A percentile compares a stretch with the other conserved stretches of the same genome.
Conservation (phyloP, 2,888 invertebrate species). For the Hypomecis atomaria region DNA sequence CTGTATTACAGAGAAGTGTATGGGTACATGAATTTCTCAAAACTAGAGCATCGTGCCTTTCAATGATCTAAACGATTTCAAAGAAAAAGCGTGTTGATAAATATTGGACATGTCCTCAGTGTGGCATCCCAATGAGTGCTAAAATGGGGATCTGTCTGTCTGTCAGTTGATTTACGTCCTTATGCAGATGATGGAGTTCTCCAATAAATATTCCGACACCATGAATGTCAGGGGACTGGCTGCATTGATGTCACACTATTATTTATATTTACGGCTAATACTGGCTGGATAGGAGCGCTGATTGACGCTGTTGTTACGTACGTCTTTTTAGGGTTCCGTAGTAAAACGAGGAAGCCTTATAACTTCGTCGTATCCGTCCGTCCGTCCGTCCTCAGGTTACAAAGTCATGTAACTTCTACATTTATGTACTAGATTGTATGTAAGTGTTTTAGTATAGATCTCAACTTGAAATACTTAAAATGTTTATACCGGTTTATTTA, state of each 20-base stretch:
- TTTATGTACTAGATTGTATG: too few relatives aligned
- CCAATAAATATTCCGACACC: slow-evolving; percentile 29
- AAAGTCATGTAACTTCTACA: too few relatives aligned
- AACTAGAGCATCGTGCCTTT: background rate
- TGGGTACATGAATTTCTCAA: background rate
- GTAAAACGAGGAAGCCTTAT: too few relatives aligned
- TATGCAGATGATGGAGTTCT: slow-evolving; percentile 33
- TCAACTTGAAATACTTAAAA: too few relatives aligned
- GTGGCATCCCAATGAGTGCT: background rate
- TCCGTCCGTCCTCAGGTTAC: too few relatives aligned
- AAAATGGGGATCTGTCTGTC: slow-evolving; percentile 10
- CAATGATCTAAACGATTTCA: too few relatives aligned
- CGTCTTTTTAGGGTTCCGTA: too few relatives aligned
- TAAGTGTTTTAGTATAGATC: too few relatives aligned
- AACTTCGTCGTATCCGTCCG: too few relatives aligned
- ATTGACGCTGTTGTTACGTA: too few relatives aligned
- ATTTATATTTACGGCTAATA: slow-evolving; percentile 39
- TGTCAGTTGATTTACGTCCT: slow-evolving; percentile 40
- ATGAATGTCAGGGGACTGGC: slow-evolving; percentile 25
- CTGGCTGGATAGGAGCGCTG: background rate
- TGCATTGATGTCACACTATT: slow-evolving; percentile 37
- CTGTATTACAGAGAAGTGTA: background rate
- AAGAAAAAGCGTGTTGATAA: slow-evolving; percentile 2
- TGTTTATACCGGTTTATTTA: too few relatives aligned
- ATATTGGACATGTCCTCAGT: background rate